Evolutionary conservation across 1,140 invertebrate species (phyloP).

Genomic region (Panagrolaimus sp.): DNA sequence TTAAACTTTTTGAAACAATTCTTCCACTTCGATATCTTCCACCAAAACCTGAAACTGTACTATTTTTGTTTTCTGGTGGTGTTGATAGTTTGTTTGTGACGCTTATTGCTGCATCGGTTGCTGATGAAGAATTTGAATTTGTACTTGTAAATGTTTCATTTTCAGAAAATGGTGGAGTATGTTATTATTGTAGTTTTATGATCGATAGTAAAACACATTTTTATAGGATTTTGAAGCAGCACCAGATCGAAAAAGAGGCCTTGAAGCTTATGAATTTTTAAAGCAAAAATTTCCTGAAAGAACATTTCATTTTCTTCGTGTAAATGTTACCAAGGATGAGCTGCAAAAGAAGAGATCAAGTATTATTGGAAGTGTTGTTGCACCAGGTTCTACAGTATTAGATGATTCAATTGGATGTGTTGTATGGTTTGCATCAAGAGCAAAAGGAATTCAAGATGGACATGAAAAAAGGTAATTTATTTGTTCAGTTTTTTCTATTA

Average conservation of each 20-base stretch:
- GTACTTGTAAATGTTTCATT: conserved; percentile 5
- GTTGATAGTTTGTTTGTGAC: not conserved
- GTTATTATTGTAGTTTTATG: not conserved
- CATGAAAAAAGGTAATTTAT: not conserved
- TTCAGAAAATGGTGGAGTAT: not conserved
- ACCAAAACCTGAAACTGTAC: too few species aligned
- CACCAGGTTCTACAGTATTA: not conserved
- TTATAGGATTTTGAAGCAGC: not conserved
- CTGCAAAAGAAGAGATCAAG: not conserved
- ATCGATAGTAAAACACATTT: not conserved
- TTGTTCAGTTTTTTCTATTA: too few species aligned
- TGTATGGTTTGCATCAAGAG: not conserved
- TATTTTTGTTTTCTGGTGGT: conserved; percentile 5
- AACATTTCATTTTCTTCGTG: not conserved
- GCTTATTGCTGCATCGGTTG: not conserved
- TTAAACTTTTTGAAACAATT: too few species aligned
- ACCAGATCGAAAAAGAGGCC: not conserved
- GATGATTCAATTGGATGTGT: not conserved
- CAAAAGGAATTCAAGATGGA: not conserved
- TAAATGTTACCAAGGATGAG: not conserved
- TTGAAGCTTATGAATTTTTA: not conserved
- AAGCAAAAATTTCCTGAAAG: not conserved
- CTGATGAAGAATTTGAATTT: not conserved
- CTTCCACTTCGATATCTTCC: too few species aligned
- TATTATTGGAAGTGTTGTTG: not conserved